Conservation (phyloP, 1,140 invertebrate species). For the Drosophila aff. region DNA sequence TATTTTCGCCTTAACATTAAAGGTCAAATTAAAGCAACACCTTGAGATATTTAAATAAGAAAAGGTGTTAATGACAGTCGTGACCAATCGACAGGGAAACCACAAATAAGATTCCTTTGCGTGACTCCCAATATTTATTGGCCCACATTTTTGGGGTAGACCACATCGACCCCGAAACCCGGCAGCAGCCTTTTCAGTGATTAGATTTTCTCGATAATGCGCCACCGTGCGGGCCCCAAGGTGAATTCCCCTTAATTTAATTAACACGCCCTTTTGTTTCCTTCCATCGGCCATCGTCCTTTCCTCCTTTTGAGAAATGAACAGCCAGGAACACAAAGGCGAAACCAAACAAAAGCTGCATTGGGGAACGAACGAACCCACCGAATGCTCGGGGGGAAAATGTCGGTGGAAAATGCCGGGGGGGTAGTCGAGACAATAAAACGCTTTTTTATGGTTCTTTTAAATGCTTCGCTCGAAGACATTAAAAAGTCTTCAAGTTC, state of each 20-base stretch:
- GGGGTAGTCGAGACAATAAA: slow-evolving; percentile 55
- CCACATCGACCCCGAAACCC: neutral
- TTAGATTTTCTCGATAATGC: slow-evolving; percentile 43
- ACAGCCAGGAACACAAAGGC: slow-evolving; percentile 31
- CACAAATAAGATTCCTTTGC: slow-evolving; percentile 17
- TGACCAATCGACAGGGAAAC: slow-evolving; percentile 24
- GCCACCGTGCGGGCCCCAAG: slow-evolving; percentile 25
- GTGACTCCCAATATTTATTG: slow-evolving; percentile 32
- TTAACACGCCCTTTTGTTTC: slow-evolving; percentile 60
- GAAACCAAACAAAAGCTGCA: slow-evolving; percentile 48
- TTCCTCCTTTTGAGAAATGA: slow-evolving; percentile 26
- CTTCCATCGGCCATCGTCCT: slow-evolving; percentile 6
- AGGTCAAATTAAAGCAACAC: neutral
- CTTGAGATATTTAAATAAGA: neutral
- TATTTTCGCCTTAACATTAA: neutral
- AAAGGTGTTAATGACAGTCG: neutral
- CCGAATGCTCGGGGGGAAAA: slow-evolving; percentile 16
- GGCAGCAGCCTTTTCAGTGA: slow-evolving; percentile 27
- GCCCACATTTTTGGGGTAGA: slow-evolving; percentile 7
- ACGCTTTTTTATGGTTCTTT: slow-evolving; percentile 62
- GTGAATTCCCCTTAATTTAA: slow-evolving; percentile 61
- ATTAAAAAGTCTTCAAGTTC: slow-evolving; percentile 64
- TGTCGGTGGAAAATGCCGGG: slow-evolving; percentile 12
- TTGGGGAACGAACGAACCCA: neutral
- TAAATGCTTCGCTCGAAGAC: slow-evolving; percentile 64